Evolutionary conservation across 1,140 invertebrate genomes (phyloP).

Genomic region (Neuroterus valhalla): DNA sequence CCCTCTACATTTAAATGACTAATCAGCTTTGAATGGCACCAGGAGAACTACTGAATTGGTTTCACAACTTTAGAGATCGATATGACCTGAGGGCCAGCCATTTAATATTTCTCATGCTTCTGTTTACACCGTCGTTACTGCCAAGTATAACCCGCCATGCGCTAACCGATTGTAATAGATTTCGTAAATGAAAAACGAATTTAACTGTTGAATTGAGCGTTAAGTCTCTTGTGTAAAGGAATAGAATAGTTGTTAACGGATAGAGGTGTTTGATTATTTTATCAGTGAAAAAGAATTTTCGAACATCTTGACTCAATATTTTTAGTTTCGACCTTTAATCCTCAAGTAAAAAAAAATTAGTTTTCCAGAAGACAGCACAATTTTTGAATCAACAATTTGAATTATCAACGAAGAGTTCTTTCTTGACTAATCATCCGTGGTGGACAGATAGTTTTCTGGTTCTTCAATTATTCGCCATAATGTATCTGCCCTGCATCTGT

Average conservation of each 20-base stretch:
- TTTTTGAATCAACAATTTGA: no score
- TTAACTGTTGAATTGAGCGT: constrained; percentile 11
- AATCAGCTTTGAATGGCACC: constrained; percentile 45
- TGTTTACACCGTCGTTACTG: constrained; percentile 10
- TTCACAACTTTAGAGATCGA: constrained; percentile 53
- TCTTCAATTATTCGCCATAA: no score
- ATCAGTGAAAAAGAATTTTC: no score
- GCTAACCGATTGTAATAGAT: background rate
- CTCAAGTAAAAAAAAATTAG: no score
- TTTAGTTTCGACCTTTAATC: no score
- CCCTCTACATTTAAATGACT: constrained; percentile 54
- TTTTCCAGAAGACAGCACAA: no score
- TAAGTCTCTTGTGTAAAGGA: background rate
- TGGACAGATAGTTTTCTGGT: background rate
- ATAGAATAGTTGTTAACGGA: constrained; percentile 14
- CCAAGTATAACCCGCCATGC: background rate
- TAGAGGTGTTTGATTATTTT: constrained; percentile 15
- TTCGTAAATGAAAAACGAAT: constrained; percentile 13
- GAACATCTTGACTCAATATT: no score
- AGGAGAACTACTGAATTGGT: constrained; percentile 52
- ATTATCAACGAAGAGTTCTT: no score
- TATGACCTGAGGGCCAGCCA: constrained; percentile 50
- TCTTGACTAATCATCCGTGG: no score
- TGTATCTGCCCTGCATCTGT: no score
- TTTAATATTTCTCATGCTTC: constrained; percentile 1